Evolutionary conservation across 2,888 invertebrate species (phyloP), one percentile per base, ranked within the genome.

Genomic region (Himalopsyche tibetana): DNA sequence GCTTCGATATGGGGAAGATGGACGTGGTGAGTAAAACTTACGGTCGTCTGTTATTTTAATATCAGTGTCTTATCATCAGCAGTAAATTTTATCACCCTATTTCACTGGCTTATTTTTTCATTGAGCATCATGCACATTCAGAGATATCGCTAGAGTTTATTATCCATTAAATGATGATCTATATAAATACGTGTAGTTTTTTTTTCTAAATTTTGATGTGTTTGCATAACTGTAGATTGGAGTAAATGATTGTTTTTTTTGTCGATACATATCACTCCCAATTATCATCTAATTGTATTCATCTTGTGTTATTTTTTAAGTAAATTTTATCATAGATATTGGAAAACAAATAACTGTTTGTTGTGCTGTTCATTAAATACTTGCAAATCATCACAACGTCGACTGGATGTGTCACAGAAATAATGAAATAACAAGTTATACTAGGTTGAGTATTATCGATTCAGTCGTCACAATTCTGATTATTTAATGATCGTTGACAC

Each of bases 1-100:
- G 99, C 45, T 97, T 99, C 90, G 97, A 98, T 89, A 94, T 92
- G 84, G 93, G 93, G 69, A 93, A 93, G 89, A 93, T 93, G 94
- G 93, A 93, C 90, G 92, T 93, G 91, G 93, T 93, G 89, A 92
- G 93, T 89, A 36, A 36, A 74, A 74, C 12, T 74, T 12, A 36
- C 17, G 1, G 36, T 28, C 36, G 9, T 3, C 28, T 11, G 36
- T 40, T 36, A 69, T 69, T 36, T 28, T 28, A 5, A 69, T 74
- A 15, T 74, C 74, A 38, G n/a, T 82, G 55, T 51, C 40, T 63
- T 40, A n/a, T 83, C 69, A 63, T 83, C 55, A 51, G 51, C 45
- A 42, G 42, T 55, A 15, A 63, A 38, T 69, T 83, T 83, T n/a
- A 69, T 83, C 69, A 63, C 83, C 55, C 56, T 83, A 69, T 38